Evolutionary conservation across 2,113 vertebrate species (phyloP).

Genomic region (Datnioides undecimradiatus): DNA sequence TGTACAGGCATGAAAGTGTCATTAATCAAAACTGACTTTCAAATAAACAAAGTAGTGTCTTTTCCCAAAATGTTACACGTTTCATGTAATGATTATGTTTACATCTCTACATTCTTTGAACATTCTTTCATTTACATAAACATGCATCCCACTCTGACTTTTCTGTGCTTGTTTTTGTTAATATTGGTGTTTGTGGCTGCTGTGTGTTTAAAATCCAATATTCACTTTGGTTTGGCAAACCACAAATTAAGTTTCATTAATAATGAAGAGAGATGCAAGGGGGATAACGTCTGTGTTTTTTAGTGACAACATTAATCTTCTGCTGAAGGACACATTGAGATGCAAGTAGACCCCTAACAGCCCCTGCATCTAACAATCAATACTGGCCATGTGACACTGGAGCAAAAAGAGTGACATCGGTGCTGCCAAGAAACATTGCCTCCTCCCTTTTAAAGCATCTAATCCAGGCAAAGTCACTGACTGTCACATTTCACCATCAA

Average conservation of each 20-base stretch:
- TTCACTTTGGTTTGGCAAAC: slow-evolving; percentile 37
- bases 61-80: neutral
- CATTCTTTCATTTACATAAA: neutral
- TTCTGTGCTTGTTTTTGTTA: neutral
- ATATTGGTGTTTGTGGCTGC: too few species aligned
- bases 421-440: slow-evolving; percentile 49
- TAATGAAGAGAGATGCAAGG: slow-evolving; percentile 46
- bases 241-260: slow-evolving; percentile 48
- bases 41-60: too few species aligned
- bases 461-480: slow-evolving; percentile 55
- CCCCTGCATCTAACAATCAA: slow-evolving; percentile 69
- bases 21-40: too few species aligned
- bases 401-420: slow-evolving; percentile 48
- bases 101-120: neutral
- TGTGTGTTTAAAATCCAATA: slow-evolving; percentile 6
- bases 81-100: neutral
- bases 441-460: slow-evolving; percentile 43
- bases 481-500: slow-evolving; percentile 43
- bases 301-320: slow-evolving; percentile 65
- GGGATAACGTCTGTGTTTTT: slow-evolving; percentile 37
- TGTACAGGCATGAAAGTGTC: too few species aligned
- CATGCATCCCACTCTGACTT: neutral
- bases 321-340: slow-evolving; percentile 64
- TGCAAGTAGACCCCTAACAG: slow-evolving; percentile 65
- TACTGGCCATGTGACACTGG: slow-evolving; percentile 52